Evolutionary conservation across 2,797 vertebrate species (phyloP), one percentile per base, ranked within the genome.

Genomic region (Ptychadena robeensis): DNA sequence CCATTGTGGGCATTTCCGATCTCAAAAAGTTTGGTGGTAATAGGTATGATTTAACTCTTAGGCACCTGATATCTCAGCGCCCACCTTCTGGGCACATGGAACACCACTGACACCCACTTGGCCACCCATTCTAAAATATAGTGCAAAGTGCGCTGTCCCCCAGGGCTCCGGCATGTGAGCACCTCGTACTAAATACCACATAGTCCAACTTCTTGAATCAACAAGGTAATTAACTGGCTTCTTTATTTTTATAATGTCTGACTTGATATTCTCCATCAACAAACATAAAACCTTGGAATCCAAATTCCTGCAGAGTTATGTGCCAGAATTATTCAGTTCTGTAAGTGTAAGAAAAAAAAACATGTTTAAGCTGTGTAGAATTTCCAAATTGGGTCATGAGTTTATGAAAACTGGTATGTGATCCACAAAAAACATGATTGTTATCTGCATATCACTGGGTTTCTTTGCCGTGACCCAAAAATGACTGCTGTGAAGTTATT

Each of bases 371-470:
- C 3, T 11, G n/a, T 32, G n/a, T 25, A 75, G 28, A 48, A 53
- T 69, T 70, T 80, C 70, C 66, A 44, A 67, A 73, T 40, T 44
- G 9, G 82, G 82, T 84, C 77, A 80, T 18, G 30, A 84, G 82
- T 80, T 84, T 84, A 84, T 69, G 35, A 75, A 85, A 85, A 85
- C 72, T 14, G 25, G 48, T 61, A 72, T 67, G 8, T 80, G 34
- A 70, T 80, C 48, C 77, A 83, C 59, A 80, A 35, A 72, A 79
- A 73, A 75, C 30, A 80, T n/a, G 37, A 80, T 61, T 9, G 30
- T 18, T 72, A 68, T 68, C 77, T 22, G 15, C 76, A 79, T 67
- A 79, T 30, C 64, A 59, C 48, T 37, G 28, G 31, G 6, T 79
- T 73, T 79, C 34, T 67, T 4, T 79, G 28, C 82, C 78, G 35